Percentiles rank a stretch among this genome's conserved stretches.
These are phyloP conservation scores for Mionectes macconnelli DNA, from an alignment of 2,113 vertebrate genomes.

Conservation along the genomic window DNA sequence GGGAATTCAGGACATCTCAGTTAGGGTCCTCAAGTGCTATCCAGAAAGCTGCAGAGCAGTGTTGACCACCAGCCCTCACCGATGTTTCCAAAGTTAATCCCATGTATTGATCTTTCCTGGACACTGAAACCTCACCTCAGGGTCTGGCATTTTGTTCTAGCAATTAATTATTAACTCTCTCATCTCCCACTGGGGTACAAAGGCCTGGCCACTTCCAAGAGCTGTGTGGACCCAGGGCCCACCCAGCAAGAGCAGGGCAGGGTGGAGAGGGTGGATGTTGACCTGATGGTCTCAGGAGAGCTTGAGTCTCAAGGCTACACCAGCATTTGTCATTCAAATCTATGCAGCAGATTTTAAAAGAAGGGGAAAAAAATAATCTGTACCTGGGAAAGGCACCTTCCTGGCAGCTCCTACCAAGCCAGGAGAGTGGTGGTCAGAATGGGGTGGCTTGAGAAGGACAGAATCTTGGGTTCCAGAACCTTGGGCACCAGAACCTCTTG, in stretches of 20 bases:
- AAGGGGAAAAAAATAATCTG: not conserved
- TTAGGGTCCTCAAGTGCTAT: not conserved
- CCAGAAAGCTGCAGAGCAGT: not conserved
- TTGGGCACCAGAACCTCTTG: not conserved
- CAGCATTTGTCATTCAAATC: not conserved
- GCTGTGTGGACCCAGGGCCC: not conserved
- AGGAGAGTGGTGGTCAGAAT: rapidly evolving
- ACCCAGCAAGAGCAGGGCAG: not conserved
- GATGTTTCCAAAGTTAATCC: not conserved
- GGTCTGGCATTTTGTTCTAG: not conserved
- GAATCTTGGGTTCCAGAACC: not conserved
- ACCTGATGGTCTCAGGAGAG: rapidly evolving
- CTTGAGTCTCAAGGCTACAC: rapidly evolving
- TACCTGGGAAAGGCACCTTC: not conserved
- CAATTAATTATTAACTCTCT: not conserved
- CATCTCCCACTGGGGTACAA: not conserved
- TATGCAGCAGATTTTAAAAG: not conserved
- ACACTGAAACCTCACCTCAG: not conserved
- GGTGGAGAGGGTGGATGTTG: not conserved
- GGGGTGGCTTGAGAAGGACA: not conserved
- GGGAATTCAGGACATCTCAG: not conserved
- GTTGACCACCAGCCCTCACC: not conserved
- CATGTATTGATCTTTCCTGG: not conserved
- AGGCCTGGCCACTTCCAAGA: not conserved
- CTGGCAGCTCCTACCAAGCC: not conserved